phyloP scores from a whole-genome alignment of 1,140 invertebrate genomes.

The Copidosoma floridanum region DNA sequence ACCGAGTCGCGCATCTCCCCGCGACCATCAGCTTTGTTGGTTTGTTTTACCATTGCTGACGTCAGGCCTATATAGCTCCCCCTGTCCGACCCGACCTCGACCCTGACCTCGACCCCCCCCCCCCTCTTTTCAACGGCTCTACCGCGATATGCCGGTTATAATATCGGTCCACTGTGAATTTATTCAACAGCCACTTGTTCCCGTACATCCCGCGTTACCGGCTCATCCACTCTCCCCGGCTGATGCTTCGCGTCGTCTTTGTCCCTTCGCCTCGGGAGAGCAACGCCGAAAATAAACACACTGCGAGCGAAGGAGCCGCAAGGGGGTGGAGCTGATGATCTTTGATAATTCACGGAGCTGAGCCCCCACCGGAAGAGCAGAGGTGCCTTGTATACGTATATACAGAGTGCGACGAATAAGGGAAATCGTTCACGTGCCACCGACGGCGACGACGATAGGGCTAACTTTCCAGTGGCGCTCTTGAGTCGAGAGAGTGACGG shows the following conservation, averaged over 20 bases:
- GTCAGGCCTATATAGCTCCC: background rate
- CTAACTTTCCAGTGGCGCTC: no score
- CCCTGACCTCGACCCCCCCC: slow-evolving; percentile 28
- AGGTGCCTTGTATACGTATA: no score
- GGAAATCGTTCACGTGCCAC: no score
- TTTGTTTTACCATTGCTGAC: no score
- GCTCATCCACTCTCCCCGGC: background rate
- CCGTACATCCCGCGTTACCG: background rate
- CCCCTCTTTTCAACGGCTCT: background rate
- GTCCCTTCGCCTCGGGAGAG: no score
- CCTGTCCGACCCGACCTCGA: slow-evolving; percentile 15
- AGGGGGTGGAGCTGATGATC: background rate
- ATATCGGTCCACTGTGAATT: slow-evolving; percentile 26
- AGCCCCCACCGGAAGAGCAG: no score
- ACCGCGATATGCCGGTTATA: background rate
- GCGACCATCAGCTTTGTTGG: no score
- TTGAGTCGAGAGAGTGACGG: no score
- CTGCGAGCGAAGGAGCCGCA: background rate
- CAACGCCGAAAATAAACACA: no score
- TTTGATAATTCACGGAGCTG: slow-evolving; percentile 13
- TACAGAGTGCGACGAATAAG: no score
- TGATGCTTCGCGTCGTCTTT: no score
- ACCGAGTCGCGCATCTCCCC: background rate
- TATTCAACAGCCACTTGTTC: slow-evolving; percentile 12
- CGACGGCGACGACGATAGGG: no score